Conservation (phyloP, 2,888 invertebrate species). For the Morinoia aosen region DNA sequence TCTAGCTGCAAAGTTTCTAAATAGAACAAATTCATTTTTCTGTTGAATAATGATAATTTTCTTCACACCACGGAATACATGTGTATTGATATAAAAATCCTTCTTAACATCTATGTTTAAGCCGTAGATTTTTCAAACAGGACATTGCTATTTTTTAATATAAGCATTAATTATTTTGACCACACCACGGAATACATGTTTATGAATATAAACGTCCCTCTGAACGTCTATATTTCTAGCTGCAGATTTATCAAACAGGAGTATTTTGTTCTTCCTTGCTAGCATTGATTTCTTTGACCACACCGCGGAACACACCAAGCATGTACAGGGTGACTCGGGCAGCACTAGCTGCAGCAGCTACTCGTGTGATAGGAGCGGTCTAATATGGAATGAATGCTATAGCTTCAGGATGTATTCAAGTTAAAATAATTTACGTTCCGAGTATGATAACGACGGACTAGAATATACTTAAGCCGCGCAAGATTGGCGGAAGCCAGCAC, state of each 20-base stretch:
- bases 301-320: background rate
- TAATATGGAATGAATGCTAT: background rate
- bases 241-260: background rate
- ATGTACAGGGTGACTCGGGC: background rate
- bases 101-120: too few relatives aligned
- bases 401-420: background rate
- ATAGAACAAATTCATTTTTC: too few relatives aligned
- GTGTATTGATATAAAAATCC: too few relatives aligned
- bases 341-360: background rate
- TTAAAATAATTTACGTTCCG: slow-evolving; percentile 1
- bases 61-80: too few relatives aligned
- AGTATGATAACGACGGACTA: background rate
- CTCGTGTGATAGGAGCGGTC: background rate
- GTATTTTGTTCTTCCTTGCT: background rate
- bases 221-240: too few relatives aligned
- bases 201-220: too few relatives aligned
- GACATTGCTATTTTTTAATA: too few relatives aligned
- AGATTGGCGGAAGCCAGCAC: background rate
- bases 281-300: background rate
- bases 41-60: too few relatives aligned
- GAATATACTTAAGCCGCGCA: background rate
- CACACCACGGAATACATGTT: too few relatives aligned
- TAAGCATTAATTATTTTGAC: too few relatives aligned
- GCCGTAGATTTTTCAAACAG: background rate
- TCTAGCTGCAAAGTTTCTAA: too few relatives aligned